phyloP scores from a whole-genome alignment of 2,113 vertebrate species.

The Dasyprocta punctata region DNA sequence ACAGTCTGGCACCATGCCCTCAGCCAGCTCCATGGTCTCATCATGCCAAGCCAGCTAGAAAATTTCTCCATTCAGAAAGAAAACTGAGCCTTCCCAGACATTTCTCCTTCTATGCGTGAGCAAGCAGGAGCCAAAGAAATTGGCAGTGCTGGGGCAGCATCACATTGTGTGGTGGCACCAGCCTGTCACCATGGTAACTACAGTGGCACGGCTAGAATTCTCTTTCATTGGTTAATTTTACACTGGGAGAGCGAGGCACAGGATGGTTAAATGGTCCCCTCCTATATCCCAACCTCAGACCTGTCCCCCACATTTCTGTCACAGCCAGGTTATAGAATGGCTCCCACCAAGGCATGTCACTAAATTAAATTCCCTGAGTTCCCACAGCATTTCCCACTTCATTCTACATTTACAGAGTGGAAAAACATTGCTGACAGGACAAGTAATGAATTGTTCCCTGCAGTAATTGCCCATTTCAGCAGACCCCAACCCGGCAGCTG shows the following conservation, averaged over 20 bases:
- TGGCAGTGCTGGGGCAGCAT: not conserved
- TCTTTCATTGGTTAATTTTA: conserved; percentile 50
- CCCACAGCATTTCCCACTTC: conserved; percentile 57
- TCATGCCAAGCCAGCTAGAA: not conserved
- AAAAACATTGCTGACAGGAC: conserved; percentile 34
- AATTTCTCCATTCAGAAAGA: not conserved
- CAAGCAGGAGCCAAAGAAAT: conserved; percentile 64
- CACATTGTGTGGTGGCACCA: not conserved
- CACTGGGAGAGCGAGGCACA: not conserved
- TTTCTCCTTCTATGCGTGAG: conserved; percentile 11
- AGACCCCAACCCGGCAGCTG: conserved; percentile 6
- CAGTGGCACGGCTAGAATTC: not conserved
- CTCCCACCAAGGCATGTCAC: not conserved
- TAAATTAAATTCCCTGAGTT: conserved; percentile 61
- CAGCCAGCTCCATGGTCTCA: not conserved
- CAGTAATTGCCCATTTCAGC: conserved; percentile 54
- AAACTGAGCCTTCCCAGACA: conserved; percentile 34
- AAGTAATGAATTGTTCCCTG: conserved; percentile 46
- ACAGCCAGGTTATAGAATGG: not conserved
- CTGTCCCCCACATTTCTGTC: not conserved
- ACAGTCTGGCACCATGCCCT: not conserved
- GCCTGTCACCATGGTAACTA: conserved; percentile 68
- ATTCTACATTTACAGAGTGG: conserved; percentile 49
- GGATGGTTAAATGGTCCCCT: not conserved
- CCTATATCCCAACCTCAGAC: not conserved